Evolutionary conservation across 2,113 vertebrate genomes (phyloP).

Genomic region (Gymnarchus niloticus): DNA sequence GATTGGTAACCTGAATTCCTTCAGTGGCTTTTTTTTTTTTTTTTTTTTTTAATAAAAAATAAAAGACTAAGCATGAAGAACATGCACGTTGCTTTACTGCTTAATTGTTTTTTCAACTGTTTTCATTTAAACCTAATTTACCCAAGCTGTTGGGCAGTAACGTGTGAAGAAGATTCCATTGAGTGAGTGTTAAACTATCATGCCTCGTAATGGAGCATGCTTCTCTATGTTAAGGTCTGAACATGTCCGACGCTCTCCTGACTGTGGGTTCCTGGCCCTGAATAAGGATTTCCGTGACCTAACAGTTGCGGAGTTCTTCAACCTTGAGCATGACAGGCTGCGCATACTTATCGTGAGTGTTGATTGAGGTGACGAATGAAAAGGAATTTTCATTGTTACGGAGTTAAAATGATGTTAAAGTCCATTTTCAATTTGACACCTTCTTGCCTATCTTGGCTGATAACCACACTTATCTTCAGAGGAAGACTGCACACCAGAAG

Average conservation of each 20-base stretch:
- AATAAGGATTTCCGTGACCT: constrained; percentile 56
- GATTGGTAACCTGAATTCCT: neutral
- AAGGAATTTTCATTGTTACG: neutral
- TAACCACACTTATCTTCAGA: constrained; percentile 36
- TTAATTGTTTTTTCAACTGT: too few relatives aligned
- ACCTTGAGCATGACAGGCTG: constrained; percentile 63
- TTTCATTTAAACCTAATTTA: too few relatives aligned
- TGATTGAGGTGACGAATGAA: constrained; percentile 31
- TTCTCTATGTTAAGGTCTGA: constrained; percentile 53
- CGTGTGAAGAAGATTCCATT: neutral
- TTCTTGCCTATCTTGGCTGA: neutral
- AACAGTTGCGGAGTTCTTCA: constrained; percentile 62
- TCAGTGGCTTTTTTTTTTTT: neutral
- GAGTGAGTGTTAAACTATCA: neutral
- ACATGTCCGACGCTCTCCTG: constrained; percentile 54
- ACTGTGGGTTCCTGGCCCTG: constrained; percentile 64
- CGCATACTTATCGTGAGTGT: constrained; percentile 63
- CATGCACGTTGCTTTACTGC: neutral
- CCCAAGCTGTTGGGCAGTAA: neutral
- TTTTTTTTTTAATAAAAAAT: too few relatives aligned
- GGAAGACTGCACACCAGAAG: constrained; percentile 54
- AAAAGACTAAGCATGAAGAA: neutral
- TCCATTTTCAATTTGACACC: too few relatives aligned
- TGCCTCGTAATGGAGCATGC: neutral
- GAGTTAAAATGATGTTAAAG: too few relatives aligned